A percentile compares a stretch with the other conserved stretches of the same genome.
Conservation (phyloP, 1,140 invertebrate species). For the Sweltsa coloradensis region DNA sequence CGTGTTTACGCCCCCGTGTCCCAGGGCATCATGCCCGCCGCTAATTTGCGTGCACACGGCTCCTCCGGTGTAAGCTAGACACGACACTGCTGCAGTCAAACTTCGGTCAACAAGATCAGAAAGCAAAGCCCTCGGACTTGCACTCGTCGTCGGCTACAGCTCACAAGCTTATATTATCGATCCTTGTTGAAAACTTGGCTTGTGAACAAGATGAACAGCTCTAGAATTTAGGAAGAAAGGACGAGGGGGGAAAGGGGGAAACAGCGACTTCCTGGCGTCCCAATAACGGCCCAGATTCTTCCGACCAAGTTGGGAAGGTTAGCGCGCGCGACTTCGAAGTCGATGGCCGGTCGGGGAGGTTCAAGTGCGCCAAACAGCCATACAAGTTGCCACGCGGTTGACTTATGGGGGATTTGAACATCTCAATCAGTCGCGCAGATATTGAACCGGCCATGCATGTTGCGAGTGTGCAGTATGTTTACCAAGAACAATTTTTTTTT, state of each 20-base stretch:
- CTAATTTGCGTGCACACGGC: too few relatives aligned
- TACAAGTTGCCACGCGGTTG: neutral
- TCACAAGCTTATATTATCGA: too few relatives aligned
- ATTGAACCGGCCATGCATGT: neutral
- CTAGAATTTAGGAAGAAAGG: neutral
- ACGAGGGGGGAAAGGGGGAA: neutral
- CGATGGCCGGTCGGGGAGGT: too few relatives aligned
- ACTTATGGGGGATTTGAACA: neutral
- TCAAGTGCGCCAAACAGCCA: too few relatives aligned
- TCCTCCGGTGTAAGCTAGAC: neutral
- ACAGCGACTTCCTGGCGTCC: constrained; percentile 5
- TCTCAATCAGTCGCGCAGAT: neutral
- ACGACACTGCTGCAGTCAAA: constrained; percentile 1
- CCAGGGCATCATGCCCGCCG: too few relatives aligned
- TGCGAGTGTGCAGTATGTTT: too few relatives aligned
- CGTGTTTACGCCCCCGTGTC: too few relatives aligned
- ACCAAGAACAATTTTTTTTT: too few relatives aligned
- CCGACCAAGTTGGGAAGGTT: neutral
- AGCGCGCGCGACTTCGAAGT: too few relatives aligned
- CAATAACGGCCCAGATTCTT: constrained; percentile 3
- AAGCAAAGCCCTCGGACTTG: neutral
- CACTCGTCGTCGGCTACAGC: too few relatives aligned
- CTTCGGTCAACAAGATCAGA: constrained; percentile 2
- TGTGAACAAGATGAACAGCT: constrained; percentile 1
- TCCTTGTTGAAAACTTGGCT: constrained; percentile 6